Base-by-base conservation (phyloP, 2,888 invertebrate species). In the Eristalis arbustorum region DNA sequence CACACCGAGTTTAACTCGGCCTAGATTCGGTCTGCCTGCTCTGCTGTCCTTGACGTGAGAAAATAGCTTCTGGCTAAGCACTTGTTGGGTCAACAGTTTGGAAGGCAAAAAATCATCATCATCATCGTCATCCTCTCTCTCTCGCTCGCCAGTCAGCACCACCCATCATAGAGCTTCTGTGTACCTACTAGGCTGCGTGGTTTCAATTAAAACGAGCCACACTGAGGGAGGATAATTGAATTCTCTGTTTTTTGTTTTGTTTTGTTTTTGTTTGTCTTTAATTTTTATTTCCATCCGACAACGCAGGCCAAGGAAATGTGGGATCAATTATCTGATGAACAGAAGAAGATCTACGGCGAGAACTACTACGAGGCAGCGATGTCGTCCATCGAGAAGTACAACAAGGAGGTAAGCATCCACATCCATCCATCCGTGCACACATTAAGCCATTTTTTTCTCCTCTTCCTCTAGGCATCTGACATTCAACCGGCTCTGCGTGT, bases 331-430 rank as follows among this genome's bases (percentile, higher is more conserved):
- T 94, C 95, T 77, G 95, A 96, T 89, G 96, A 96, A 91, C 96
- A 96, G 91, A 96, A 96, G 90, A 95, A 95, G 90, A 95, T 96
- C 88, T 97, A 97, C 91, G 96, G 96, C 13, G 96, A 97, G 92
- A 96, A 96, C 90, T 96, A 97, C 91, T 98, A 97, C 92, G 97
- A 97, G 91, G 94, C 95, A 88, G 96, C 96, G 80, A 94, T 97
- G 90, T 94, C 96, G 69, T 95, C 96, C 90, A 94, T 97, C 89
- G 96, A 96, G 89, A 96, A 96, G 91, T 96, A 96, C 91, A 96
- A 96, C 11, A 95, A 95, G 91, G 95, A 95, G 88, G 93, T 93
- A 88, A 88, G 89, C 37, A 49, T 8, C 14, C 18, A 13, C 56
- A 18, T 31, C 25, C 56, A 18, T 31, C 25, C 31, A 31, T 8